Percentiles rank a stretch among this genome's conserved stretches.
Evolutionary conservation across 2,888 invertebrate species (phyloP).

Genomic region (Eilema sororculum): DNA sequence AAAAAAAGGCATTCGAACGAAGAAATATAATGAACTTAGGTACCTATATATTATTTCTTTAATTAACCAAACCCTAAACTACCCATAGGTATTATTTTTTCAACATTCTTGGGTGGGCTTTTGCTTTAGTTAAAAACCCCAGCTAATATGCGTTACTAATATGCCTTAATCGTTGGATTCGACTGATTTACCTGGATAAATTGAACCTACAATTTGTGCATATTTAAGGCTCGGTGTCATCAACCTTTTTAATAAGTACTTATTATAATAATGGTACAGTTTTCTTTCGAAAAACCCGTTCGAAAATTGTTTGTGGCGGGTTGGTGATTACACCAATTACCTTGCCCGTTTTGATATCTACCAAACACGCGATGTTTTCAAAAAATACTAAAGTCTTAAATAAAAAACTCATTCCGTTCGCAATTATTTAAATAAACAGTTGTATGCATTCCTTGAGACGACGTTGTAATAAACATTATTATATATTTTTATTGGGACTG

Average conservation of each 20-base stretch:
- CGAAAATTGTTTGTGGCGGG: constrained; percentile 33
- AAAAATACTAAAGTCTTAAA: constrained; percentile 39
- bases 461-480: not conserved
- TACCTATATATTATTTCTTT: too few species aligned
- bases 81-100: too few species aligned
- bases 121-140: not conserved
- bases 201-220: constrained; percentile 10
- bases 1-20: too few species aligned
- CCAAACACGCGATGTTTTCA: constrained; percentile 45
- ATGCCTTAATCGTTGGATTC: constrained; percentile 4
- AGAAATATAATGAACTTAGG: too few species aligned
- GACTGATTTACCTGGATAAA: not conserved
- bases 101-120: not conserved
- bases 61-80: too few species aligned
- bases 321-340: constrained; percentile 46
- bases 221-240: constrained; percentile 36
- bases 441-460: not conserved
- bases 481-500: not conserved
- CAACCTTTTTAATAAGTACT: constrained; percentile 52
- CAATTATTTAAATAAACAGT: constrained; percentile 22
- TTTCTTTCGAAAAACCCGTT: constrained; percentile 45
- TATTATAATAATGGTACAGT: constrained; percentile 48
- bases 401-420: constrained; percentile 17
- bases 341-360: constrained; percentile 44
- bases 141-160: not conserved